These are phyloP conservation scores for Aegithalos caudatus DNA, from an alignment of 2,113 vertebrate species.

Conservation along the genomic window DNA sequence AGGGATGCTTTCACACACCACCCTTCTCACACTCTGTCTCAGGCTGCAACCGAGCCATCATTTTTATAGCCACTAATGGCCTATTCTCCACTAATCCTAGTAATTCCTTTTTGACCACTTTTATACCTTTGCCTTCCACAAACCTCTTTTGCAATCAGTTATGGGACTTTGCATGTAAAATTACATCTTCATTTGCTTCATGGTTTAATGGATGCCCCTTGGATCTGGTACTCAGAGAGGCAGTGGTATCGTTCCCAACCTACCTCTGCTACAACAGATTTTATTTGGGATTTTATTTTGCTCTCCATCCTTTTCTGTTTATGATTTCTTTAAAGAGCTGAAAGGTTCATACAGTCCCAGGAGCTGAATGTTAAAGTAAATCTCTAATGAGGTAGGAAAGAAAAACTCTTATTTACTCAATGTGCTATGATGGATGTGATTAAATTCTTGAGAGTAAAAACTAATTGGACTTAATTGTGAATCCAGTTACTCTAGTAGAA, in stretches of 20 bases:
- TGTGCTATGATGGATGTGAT: slow-evolving; percentile 38
- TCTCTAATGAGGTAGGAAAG: neutral
- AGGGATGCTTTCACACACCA: neutral
- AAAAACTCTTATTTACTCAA: slow-evolving; percentile 56
- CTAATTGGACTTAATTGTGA: slow-evolving; percentile 64
- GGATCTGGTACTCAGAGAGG: neutral
- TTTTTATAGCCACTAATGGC: slow-evolving; percentile 52
- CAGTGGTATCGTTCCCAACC: rapidly evolving
- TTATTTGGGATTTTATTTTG: neutral
- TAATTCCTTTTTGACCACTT: slow-evolving; percentile 49
- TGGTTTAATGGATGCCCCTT: neutral
- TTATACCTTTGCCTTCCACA: slow-evolving; percentile 35
- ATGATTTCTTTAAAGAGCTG: slow-evolving; percentile 7
- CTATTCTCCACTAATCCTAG: slow-evolving; percentile 30
- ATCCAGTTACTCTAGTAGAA: slow-evolving; percentile 61
- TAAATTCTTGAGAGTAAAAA: slow-evolving; percentile 63
- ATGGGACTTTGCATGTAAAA: neutral
- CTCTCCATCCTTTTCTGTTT: neutral
- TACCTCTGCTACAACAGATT: neutral
- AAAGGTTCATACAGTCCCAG: slow-evolving; percentile 11
- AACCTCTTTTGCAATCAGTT: neutral
- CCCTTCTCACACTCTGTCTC: neutral
- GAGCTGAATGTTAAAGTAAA: slow-evolving; percentile 13
- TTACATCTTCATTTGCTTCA: neutral
- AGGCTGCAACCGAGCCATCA: slow-evolving; percentile 40